Conservation (phyloP, 2,888 invertebrate genomes). For the Himalopsyche tibetana region DNA sequence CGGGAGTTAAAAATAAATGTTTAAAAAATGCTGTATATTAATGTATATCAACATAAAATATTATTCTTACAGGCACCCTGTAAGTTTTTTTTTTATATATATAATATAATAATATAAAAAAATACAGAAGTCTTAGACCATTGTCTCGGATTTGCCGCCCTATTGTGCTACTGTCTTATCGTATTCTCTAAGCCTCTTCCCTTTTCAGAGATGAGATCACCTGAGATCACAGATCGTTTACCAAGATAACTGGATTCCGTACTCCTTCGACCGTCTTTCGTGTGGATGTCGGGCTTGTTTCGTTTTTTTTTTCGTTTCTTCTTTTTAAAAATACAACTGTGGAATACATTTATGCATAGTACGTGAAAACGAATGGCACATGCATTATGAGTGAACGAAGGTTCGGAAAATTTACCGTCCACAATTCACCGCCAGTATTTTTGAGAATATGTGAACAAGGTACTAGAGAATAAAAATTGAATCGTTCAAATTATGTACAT, state of each 20-base stretch:
- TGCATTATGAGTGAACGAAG: no score
- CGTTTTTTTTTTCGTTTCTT: neutral
- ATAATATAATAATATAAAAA: neutral
- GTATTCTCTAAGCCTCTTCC: neutral
- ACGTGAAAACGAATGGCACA: no score
- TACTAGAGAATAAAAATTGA: no score
- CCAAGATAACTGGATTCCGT: conserved; percentile 31
- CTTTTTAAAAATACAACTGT: no score
- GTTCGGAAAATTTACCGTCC: no score
- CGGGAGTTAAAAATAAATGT: no score
- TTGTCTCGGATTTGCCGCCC: conserved; percentile 28
- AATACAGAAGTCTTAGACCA: conserved; percentile 39
- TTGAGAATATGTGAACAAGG: no score
- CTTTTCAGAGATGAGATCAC: conserved; percentile 41
- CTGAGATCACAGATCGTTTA: conserved; percentile 18
- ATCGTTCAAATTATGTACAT: no score
- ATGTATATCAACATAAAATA: no score
- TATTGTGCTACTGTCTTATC: conserved; percentile 38
- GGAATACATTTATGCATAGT: no score
- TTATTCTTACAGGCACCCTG: neutral
- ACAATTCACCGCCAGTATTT: no score
- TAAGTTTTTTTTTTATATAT: neutral
- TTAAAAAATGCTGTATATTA: no score
- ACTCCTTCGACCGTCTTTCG: conserved; percentile 10
- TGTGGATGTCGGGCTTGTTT: neutral